Evolutionary conservation across 2,888 invertebrate species (phyloP), one percentile per base, ranked within the genome.

Genomic region (Muscina levida): DNA sequence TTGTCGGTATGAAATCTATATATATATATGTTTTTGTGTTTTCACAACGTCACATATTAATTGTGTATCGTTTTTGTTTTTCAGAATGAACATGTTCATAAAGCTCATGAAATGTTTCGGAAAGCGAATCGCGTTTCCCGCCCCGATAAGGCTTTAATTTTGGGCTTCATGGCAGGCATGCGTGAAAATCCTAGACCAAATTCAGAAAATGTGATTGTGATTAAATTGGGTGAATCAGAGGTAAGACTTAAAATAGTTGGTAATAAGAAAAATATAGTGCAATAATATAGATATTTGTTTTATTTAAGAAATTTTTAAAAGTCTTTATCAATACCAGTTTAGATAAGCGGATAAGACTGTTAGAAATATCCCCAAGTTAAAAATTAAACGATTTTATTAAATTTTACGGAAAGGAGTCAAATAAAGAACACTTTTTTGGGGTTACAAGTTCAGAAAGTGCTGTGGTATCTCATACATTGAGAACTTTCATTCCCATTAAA

Each of bases 91-190:
- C 97, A 98, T 93, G 97, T 98, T 94, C 92, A 96, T 89, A 97
- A 98, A 89, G 98, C 98, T 0, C 98, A 98, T 89, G 98, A 98
- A 88, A 98, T 99, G 97, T 98, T 99, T 92, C 93, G 96, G 72
- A 97, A 96, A 82, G 98, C 98, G 46, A 98, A 98, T 90, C 95
- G 97, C 88, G 98, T 99, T 70, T 98, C 98, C 2, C 92, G 98
- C 84, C 97, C 98, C 0, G 98, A 99, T 90, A 99, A 99, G 89
- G 98, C 98, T 72, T 95, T 99, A 68, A 99, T 99, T 88, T 93
- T 99, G 39, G 98, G 98, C 83, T 99, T 99, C 88, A 98, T 99
- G 97, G 98, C 98, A 67, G 99, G 98, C n/a, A 96, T 97, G 8
- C 94, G 98, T 91, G 97, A 98, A 88, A 99, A 99, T 91, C 98